A percentile compares a stretch with the other conserved stretches of the same genome.
Evolutionary conservation across 2,888 invertebrate genomes (phyloP).

Genomic region (Pandemis cinnamomeana): DNA sequence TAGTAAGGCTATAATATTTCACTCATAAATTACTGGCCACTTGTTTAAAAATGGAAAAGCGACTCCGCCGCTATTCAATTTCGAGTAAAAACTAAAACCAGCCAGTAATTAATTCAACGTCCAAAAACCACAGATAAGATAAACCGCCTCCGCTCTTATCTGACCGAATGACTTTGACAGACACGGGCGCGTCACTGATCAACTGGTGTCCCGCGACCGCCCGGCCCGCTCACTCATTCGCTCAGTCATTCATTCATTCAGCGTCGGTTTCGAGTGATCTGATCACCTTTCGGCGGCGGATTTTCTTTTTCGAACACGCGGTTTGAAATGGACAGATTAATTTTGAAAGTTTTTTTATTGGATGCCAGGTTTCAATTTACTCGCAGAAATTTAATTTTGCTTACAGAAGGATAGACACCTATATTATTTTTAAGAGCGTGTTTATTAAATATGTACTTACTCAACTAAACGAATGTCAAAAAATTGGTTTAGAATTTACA

Average conservation of each 20-base stretch:
- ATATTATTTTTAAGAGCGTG: too few relatives aligned
- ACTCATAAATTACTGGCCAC: neutral
- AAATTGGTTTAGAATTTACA: too few relatives aligned
- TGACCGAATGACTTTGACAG: constrained; percentile 70
- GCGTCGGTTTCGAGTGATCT: constrained; percentile 79
- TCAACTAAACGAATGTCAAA: too few relatives aligned
- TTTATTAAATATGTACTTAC: too few relatives aligned
- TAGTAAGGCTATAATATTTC: neutral
- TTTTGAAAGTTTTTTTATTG: constrained; percentile 40
- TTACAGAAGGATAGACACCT: neutral
- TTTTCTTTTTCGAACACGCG: constrained; percentile 55
- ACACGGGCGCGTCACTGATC: constrained; percentile 80
- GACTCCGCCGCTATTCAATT: constrained; percentile 25
- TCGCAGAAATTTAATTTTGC: neutral
- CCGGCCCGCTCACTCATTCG: constrained; percentile 57
- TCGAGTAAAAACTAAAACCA: constrained; percentile 44
- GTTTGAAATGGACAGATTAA: constrained; percentile 57
- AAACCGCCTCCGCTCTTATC: constrained; percentile 60
- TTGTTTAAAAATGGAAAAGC: constrained; percentile 15
- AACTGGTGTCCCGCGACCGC: constrained; percentile 77
- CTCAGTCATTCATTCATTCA: constrained; percentile 68
- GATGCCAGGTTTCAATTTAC: constrained; percentile 1
- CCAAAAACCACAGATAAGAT: constrained; percentile 40
- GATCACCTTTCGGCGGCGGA: constrained; percentile 71
- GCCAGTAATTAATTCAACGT: constrained; percentile 40